phyloP scores from a whole-genome alignment of 2,113 vertebrate species.

The Petroica traversi region DNA sequence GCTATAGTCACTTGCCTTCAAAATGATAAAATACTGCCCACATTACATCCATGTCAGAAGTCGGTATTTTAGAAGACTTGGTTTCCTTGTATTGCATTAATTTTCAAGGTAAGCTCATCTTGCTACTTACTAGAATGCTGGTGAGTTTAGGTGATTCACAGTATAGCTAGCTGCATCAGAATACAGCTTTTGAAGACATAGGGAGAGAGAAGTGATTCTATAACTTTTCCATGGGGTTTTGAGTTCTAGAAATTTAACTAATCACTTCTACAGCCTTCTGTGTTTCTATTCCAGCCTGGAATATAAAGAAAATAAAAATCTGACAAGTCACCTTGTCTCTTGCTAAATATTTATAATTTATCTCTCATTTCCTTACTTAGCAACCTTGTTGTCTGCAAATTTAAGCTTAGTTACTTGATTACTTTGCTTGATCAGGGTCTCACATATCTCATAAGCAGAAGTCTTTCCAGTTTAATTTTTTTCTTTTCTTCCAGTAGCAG shows the following conservation, averaged over 20 bases:
- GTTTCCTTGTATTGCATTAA: not conserved
- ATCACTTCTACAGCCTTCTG: not conserved
- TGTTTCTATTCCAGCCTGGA: not conserved
- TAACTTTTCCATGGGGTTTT: not conserved
- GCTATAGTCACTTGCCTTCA: not conserved
- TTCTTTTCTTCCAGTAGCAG: not conserved
- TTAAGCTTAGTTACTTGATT: not conserved
- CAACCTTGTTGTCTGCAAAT: not conserved
- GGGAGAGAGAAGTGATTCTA: not conserved
- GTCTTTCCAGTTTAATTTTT: not conserved
- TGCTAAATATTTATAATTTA: not conserved
- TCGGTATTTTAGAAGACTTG: not conserved
- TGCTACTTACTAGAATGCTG: slow-evolving; percentile 7
- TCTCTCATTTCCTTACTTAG: not conserved
- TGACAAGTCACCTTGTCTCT: not conserved
- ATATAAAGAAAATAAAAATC: not conserved
- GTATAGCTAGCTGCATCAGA: not conserved
- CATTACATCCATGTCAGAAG: not conserved
- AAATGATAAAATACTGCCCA: not conserved
- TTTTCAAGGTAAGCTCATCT: not conserved
- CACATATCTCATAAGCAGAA: not conserved
- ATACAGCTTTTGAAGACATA: not conserved
- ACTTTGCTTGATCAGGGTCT: not conserved
- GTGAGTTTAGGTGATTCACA: slow-evolving; percentile 21
- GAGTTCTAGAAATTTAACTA: not conserved